Evolutionary conservation across 1,140 invertebrate genomes (phyloP).

Genomic region (Pachyrhynchus sulphureomaculatus): DNA sequence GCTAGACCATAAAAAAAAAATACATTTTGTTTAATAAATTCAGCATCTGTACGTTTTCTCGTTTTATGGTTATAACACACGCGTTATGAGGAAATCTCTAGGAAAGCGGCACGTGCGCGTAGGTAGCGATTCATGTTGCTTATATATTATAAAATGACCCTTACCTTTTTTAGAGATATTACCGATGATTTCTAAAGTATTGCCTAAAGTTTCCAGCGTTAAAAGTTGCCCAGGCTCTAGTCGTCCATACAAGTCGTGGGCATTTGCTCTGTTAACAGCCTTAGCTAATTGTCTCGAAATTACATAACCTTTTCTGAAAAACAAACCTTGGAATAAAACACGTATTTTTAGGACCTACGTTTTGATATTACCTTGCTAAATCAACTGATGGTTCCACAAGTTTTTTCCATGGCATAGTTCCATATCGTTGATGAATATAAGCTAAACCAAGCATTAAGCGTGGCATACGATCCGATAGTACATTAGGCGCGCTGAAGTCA

Average conservation of each 20-base stretch:
- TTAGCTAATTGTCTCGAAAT: conserved; percentile 54
- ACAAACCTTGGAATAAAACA: too few species aligned
- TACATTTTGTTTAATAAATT: too few species aligned
- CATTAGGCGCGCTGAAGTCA: conserved; percentile 56
- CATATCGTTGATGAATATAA: conserved; percentile 60
- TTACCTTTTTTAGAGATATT: conserved; percentile 54
- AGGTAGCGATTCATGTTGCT: too few species aligned
- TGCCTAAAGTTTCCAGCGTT: conserved; percentile 50
- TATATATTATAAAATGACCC: too few species aligned
- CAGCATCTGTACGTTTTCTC: too few species aligned
- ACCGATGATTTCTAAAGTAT: conserved; percentile 54
- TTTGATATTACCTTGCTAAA: conserved; percentile 58
- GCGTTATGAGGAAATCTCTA: too few species aligned
- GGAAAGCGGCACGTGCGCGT: too few species aligned
- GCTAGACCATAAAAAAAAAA: too few species aligned
- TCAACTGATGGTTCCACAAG: conserved; percentile 65
- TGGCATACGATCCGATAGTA: conserved; percentile 56
- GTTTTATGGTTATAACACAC: too few species aligned
- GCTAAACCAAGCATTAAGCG: conserved; percentile 61
- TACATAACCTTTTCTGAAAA: conserved; percentile 54
- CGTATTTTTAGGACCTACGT: too few species aligned
- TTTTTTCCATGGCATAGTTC: conserved; percentile 65
- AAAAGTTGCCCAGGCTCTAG: conserved; percentile 54
- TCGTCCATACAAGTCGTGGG: conserved; percentile 49
- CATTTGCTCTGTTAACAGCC: conserved; percentile 51